Evolutionary conservation across 1,140 invertebrate genomes (phyloP), one percentile per base, ranked within the genome.

Genomic region (Sminthurinus signatus): DNA sequence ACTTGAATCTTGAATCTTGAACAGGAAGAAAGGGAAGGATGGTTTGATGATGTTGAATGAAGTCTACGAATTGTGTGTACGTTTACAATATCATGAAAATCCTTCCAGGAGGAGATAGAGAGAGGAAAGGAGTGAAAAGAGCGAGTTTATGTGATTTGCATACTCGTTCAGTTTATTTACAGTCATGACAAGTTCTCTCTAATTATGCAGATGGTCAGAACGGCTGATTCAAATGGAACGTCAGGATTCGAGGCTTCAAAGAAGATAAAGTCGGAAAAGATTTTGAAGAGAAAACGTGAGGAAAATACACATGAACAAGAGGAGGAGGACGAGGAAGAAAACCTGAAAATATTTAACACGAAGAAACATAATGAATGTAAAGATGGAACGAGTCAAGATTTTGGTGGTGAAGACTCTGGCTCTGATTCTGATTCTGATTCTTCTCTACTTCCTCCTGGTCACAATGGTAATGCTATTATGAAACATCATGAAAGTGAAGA

Each of bases 281-380:
- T 73, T 68, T 71, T 75, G 42, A 64, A 69, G 43, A 71, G 68
- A 51, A 56, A 68, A 48, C 62, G 67, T 17, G 73, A 64, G n/a
- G 63, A 46, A 31, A 56, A 79, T 23, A 76, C 81, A 67, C 68
- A 80, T 62, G 80, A 82, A n/a, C n/a, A n/a, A n/a, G n/a, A n/a
- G n/a, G n/a, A n/a, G n/a, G n/a, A n/a, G n/a, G n/a, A n/a, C n/a
- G n/a, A n/a, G n/a, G n/a, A n/a, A 75, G 77, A 81, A 76, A 80
- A 82, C 68, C 64, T 63, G 68, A 43, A 10, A 59, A 52, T 58
- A 62, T 59, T 59, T 43, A 64, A 51, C 31, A 36, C 54, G 64
- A 52, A 15, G 28, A 60, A 44, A 50, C 48, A n/a, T 50, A 68
- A 56, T 62, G 65, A 23, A 62, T 62, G 21, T 46, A 25, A 62